These are phyloP conservation scores for Perca fluviatilis DNA, from an alignment of 2,113 vertebrate species.

Conservation along the genomic window DNA sequence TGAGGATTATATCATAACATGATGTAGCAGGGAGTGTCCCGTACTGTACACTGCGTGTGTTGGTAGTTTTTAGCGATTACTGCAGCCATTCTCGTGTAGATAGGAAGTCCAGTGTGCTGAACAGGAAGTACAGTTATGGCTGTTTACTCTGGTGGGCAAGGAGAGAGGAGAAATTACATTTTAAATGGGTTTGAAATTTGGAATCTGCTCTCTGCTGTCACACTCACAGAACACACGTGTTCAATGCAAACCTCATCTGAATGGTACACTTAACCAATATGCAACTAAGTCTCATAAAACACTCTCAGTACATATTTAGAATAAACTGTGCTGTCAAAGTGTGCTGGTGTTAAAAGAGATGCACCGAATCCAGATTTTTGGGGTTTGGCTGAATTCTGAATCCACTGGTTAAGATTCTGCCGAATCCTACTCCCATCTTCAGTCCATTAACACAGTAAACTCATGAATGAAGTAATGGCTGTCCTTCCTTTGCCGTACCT, in stretches of 20 bases:
- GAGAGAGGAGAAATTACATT: not conserved
- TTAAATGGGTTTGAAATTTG: not conserved
- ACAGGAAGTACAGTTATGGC: constrained; percentile 39
- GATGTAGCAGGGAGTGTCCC: constrained; percentile 24
- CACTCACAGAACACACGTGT: not conserved
- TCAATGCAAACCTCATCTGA: constrained; percentile 16
- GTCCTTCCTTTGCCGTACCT: too few species aligned
- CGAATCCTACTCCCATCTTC: too few species aligned
- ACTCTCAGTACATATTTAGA: not conserved
- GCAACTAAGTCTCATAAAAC: not conserved
- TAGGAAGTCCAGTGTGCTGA: constrained; percentile 2
- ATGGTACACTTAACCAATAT: constrained; percentile 1
- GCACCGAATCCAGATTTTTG: too few species aligned
- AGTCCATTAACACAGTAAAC: too few species aligned
- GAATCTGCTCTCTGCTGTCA: not conserved
- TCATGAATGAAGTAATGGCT: too few species aligned
- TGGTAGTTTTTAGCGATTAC: constrained; percentile 19
- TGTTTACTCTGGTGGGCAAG: constrained; percentile 10
- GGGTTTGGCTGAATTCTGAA: too few species aligned
- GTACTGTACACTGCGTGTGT: constrained; percentile 1
- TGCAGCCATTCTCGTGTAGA: constrained; percentile 34
- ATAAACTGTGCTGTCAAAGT: not conserved
- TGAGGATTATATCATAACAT: constrained; percentile 54
- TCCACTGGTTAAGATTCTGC: too few species aligned
- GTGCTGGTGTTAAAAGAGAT: not conserved